A percentile compares a stretch with the other conserved stretches of the same genome.
Evolutionary conservation across 2,888 invertebrate species (phyloP).

Genomic region (Ormyrus labotus): DNA sequence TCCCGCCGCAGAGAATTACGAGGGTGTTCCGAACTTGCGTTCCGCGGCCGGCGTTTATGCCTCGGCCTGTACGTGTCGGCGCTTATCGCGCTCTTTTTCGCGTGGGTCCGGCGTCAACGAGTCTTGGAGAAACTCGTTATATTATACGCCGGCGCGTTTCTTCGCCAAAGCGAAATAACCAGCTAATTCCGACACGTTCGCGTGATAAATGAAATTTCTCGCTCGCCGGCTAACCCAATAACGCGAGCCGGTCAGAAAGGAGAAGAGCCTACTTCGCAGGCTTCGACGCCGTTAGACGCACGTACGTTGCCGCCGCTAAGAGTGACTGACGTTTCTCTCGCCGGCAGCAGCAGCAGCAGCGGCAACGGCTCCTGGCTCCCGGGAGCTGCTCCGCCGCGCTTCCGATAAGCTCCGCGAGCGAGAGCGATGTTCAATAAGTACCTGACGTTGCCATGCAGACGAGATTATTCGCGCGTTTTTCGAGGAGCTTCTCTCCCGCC

Average conservation of each 20-base stretch:
- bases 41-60: constrained; percentile 21
- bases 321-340: constrained; percentile 41
- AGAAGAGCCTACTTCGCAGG: not conserved
- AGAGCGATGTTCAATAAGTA: constrained; percentile 38
- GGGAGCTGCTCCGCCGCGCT: not conserved
- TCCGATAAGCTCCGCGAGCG: constrained; percentile 27
- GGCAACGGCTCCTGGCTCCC: not conserved
- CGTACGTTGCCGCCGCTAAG: not conserved
- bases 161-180: constrained; percentile 8
- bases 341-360: not conserved
- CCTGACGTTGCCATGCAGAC: constrained; percentile 40
- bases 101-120: not conserved
- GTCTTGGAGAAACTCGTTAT: constrained; percentile 13
- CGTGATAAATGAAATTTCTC: constrained; percentile 66
- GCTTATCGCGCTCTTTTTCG: constrained; percentile 39
- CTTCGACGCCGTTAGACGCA: constrained; percentile 13
- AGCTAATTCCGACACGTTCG: constrained; percentile 68
- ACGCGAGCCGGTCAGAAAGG: not conserved
- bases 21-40: constrained; percentile 36
- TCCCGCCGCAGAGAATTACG: constrained; percentile 29
- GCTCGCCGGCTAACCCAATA: constrained; percentile 44
- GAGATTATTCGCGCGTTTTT: constrained; percentile 39
- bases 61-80: constrained; percentile 38
- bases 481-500: not conserved
- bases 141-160: constrained; percentile 25